phyloP scores from a whole-genome alignment of 2,797 vertebrate species.

The Iguana delicatissima region DNA sequence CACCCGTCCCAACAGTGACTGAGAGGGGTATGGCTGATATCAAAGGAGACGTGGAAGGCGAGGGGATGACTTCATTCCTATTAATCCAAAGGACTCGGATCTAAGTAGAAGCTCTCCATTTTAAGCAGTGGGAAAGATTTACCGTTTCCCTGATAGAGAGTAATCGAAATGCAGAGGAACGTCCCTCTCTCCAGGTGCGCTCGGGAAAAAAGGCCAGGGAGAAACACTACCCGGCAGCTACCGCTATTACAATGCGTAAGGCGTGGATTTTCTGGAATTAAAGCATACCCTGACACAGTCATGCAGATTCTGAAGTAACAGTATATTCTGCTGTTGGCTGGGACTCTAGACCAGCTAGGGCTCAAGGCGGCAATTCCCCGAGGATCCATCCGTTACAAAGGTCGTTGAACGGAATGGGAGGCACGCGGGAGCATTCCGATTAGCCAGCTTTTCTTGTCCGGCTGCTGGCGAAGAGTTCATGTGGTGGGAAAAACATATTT shows the following conservation, averaged over 20 bases:
- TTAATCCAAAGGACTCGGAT: neutral
- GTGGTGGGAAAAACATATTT: neutral
- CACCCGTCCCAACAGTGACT: no score
- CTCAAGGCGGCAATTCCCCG: neutral
- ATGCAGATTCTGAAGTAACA: neutral
- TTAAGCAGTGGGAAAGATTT: neutral
- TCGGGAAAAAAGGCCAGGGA: neutral
- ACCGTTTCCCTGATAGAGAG: no score
- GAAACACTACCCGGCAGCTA: neutral
- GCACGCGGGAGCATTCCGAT: no score
- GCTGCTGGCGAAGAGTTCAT: neutral
- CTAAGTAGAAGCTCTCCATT: no score
- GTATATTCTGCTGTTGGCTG: neutral
- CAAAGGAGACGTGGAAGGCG: no score
- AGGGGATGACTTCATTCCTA: neutral
- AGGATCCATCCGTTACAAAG: neutral
- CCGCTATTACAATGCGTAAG: neutral
- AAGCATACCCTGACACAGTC: neutral
- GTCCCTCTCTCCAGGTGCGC: neutral
- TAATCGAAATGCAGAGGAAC: neutral
- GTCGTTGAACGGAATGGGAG: neutral
- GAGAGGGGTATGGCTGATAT: no score
- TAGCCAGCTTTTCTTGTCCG: neutral
- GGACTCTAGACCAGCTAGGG: neutral
- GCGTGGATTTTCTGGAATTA: slow-evolving; percentile 17